Evolutionary conservation across 2,888 invertebrate genomes (phyloP).

Genomic region (Agrilus mali): DNA sequence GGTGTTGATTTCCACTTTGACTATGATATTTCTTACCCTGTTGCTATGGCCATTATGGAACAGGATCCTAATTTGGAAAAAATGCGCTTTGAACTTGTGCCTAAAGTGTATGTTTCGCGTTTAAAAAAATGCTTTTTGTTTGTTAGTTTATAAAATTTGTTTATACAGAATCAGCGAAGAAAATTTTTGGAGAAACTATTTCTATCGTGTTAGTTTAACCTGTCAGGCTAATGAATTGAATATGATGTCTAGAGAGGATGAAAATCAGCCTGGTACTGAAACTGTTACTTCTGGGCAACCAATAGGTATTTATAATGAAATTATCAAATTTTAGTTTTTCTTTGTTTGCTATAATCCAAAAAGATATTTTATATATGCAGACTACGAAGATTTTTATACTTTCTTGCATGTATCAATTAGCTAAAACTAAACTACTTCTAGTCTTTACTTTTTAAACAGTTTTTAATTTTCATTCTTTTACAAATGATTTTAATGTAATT

Average conservation of each 20-base stretch:
- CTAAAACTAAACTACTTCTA: too few relatives aligned
- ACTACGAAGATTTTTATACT: conserved; percentile 1
- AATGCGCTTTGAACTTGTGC: conserved; percentile 98
- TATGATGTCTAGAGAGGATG: conserved; percentile 32
- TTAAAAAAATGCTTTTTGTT: not conserved
- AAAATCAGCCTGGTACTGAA: conserved; percentile 27
- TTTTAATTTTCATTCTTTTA: too few relatives aligned
- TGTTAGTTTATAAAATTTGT: not conserved
- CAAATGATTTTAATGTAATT: not conserved
- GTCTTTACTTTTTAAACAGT: too few relatives aligned
- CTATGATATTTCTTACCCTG: conserved; percentile 82
- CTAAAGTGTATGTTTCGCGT: conserved; percentile 78
- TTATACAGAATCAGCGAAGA: conserved; percentile 50
- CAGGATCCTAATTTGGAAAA: conserved; percentile 93
- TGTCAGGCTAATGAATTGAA: conserved; percentile 83
- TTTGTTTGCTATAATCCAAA: too few relatives aligned
- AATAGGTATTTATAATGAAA: conserved; percentile 22
- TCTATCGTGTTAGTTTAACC: conserved; percentile 96
- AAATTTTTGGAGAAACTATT: conserved; percentile 99
- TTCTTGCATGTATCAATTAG: not conserved
- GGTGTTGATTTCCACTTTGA: conserved; percentile 94
- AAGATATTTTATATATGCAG: too few relatives aligned
- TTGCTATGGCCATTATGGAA: conserved; percentile 88
- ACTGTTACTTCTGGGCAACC: conserved; percentile 28
- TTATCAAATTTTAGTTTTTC: too few relatives aligned